Base-by-base conservation (phyloP, 1,140 invertebrate species). In the Frieseomelitta varia region DNA sequence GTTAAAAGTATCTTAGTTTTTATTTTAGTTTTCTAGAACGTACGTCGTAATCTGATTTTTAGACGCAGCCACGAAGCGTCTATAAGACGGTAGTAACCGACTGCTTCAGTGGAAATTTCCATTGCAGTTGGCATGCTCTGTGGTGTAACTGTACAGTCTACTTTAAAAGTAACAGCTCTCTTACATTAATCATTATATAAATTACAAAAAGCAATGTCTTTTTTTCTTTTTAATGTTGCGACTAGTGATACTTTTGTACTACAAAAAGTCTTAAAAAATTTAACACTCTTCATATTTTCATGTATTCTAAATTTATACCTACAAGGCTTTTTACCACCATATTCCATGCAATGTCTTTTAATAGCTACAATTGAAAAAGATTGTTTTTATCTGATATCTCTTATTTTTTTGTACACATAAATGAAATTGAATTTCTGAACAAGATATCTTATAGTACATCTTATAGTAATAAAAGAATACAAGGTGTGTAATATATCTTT, bases 51-150 rank as follows among this genome's bases (percentile, higher is more conserved):
- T 91, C 90, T 92, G 90, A 87, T 91, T 92, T 91, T 92, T 92
- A 92, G 91, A 87, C 86, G 88, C 90, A 81, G 87, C 85, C 87
- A 86, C 85, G 86, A 85, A 85, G 79, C 81, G 71, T 79, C 85
- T 89, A 88, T 86, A 86, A 91, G 90, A 90, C 87, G 81, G 80
- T 82, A 85, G 65, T 85, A 77, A 87, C 86, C 80, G 87, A 91
- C 75, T 87, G 89, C 88, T 87, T 84, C 90, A 91, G 88, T 92
- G 92, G 92, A 93, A 93, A 93, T 93, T 93, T 93, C 92, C 92
- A 93, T 91, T 93, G 88, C 91, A 93, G 92, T 93, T 93, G 90
- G 91, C 88, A 93, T 91, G 90, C 90, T 87, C 85, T 88, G 74
- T 87, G 87, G 79, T 81, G 81, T 84, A 75, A 89, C 74, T 69